phyloP scores from a whole-genome alignment of 1,140 invertebrate species.

The Drosophila ambigua region DNA sequence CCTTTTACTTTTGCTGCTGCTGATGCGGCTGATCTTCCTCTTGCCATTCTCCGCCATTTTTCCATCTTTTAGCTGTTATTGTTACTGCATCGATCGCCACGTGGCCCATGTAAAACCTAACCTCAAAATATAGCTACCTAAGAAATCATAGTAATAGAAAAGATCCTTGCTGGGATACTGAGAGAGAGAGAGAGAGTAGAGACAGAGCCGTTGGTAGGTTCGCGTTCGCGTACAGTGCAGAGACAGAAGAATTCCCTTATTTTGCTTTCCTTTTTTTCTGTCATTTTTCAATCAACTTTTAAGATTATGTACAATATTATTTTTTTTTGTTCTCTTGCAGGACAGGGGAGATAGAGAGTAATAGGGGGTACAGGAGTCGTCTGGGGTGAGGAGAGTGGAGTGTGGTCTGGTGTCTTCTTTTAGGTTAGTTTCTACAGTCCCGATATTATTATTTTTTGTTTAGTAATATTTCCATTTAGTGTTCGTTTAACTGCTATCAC shows the following conservation, averaged over 20 bases:
- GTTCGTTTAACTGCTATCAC: constrained; percentile 77
- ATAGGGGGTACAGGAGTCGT: background rate
- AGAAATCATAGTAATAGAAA: constrained; percentile 42
- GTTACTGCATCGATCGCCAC: constrained; percentile 8
- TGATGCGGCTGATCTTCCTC: constrained; percentile 6
- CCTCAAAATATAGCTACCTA: constrained; percentile 50
- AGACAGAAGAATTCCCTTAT: constrained; percentile 37
- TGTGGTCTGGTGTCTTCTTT: constrained; percentile 34
- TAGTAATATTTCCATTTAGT: constrained; percentile 51
- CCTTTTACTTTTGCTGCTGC: constrained; percentile 6
- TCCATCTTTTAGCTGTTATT: constrained; percentile 17
- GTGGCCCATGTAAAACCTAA: constrained; percentile 39
- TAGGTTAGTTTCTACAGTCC: constrained; percentile 61
- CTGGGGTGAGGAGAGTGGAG: constrained; percentile 15
- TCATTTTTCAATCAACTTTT: constrained; percentile 43
- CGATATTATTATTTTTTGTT: constrained; percentile 28
- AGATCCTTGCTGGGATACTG: constrained; percentile 8
- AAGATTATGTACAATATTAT: constrained; percentile 73
- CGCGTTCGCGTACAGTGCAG: constrained; percentile 19
- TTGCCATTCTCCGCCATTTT: constrained; percentile 13
- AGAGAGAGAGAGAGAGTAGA: constrained; percentile 34
- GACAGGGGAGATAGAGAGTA: constrained; percentile 9
- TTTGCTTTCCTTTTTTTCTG: constrained; percentile 1
- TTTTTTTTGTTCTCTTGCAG: constrained; percentile 29
- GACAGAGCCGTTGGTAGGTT: constrained; percentile 13